These are phyloP conservation scores for Subacronicta megacephala DNA, from an alignment of 2,888 invertebrate species.

Conservation along the genomic window DNA sequence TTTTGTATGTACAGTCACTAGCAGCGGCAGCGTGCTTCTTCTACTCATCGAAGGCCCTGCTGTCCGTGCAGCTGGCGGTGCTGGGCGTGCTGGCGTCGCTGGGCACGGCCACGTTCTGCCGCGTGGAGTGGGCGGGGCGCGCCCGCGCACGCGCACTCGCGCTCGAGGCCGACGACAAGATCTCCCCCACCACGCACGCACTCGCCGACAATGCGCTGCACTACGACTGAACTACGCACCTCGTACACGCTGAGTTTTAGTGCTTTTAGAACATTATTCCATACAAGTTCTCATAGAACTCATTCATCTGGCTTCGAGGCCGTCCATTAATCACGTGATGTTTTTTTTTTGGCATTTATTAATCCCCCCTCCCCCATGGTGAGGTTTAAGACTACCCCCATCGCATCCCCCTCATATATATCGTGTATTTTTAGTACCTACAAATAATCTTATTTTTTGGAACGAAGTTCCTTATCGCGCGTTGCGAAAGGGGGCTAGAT, in stretches of 20 bases:
- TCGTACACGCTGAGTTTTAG: constrained; percentile 12
- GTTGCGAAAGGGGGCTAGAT: too few species aligned
- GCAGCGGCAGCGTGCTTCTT: constrained; percentile 96
- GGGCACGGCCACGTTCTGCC: constrained; percentile 94
- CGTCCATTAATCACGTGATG: too few species aligned
- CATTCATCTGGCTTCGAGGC: too few species aligned
- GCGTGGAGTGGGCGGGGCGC: constrained; percentile 91
- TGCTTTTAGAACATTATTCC: constrained; percentile 29
- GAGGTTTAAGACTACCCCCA: too few species aligned
- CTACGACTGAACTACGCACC: constrained; percentile 72
- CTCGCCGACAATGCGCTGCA: constrained; percentile 80
- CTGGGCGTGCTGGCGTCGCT: constrained; percentile 92
- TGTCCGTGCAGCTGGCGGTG: constrained; percentile 93
- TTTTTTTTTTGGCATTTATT: too few species aligned
- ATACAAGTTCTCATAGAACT: not conserved
- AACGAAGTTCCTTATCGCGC: too few species aligned
- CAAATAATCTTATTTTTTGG: too few species aligned
- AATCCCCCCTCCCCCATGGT: too few species aligned
- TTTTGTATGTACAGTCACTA: constrained; percentile 90
- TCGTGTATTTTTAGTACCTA: too few species aligned
- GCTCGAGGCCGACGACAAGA: constrained; percentile 73
- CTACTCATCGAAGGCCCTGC: constrained; percentile 93
- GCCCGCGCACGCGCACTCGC: constrained; percentile 74
- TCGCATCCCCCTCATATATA: too few species aligned
- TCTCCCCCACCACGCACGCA: constrained; percentile 72